Conservation (phyloP, 2,797 vertebrate species). For the Cuniculus paca region DNA sequence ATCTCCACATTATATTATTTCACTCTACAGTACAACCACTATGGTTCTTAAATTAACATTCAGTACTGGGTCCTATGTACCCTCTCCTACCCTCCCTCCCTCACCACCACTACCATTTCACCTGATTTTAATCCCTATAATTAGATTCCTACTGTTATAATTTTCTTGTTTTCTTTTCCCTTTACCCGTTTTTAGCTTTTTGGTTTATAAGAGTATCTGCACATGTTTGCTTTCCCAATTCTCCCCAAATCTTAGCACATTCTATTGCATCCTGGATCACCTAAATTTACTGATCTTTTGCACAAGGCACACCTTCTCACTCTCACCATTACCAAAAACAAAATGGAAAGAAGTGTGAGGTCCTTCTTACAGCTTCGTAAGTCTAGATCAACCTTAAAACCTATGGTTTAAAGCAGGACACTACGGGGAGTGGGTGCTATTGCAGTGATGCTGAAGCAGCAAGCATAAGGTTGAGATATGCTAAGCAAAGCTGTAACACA, state of each 20-base stretch:
- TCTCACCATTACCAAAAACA: not conserved
- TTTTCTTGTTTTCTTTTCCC: not conserved
- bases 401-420: not conserved
- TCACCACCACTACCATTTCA: not conserved
- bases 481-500: not conserved
- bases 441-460: not conserved
- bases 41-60: not conserved
- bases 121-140: not conserved
- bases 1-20: not conserved
- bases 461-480: not conserved
- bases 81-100: accelerated
- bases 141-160: not conserved
- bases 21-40: not conserved
- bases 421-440: not conserved
- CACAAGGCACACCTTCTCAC: not conserved
- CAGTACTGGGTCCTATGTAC: not conserved
- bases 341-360: not conserved
- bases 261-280: not conserved
- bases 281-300: not conserved
- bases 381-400: not conserved
- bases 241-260: not conserved
- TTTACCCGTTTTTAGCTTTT: not conserved
- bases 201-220: not conserved
- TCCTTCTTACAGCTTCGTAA: not conserved
- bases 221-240: not conserved